Evolutionary conservation across 1,140 invertebrate genomes (phyloP), one percentile per base, ranked within the genome.

Genomic region (Sipha flava): DNA sequence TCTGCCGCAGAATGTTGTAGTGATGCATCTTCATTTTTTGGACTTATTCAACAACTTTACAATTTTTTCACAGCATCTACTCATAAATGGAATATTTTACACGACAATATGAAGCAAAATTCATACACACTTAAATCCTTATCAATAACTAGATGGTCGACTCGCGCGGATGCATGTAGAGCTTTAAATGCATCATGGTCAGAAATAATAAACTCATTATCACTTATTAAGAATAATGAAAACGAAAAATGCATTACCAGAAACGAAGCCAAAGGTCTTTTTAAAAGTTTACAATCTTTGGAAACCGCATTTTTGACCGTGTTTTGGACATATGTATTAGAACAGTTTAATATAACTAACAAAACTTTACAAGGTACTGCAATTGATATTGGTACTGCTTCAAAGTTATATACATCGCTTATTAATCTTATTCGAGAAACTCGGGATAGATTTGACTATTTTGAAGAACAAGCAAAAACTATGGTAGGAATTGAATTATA

Each of bases 1-100:
- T 81, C 81, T 82, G 84, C 84, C 21, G 84, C 83, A 70, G 83
- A 86, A 82, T 84, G 83, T 31, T 83, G 81, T 81, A 80, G 81
- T 68, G 72, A 54, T 70, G 80, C 64, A 52, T 80, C 81, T 45
- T 64, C 72, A 73, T 84, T 83, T 79, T 84, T 84, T 81, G 70
- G 80, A 54, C 68, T 82, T 40, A 77, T 82, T 34, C 82, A 84
- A 81, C 26, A 75, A 79, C 18, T 82, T 31, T 84, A 82, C 40
- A 79, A 21, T 37, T 83, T 83, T 80, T 84, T 84, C 64, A 82
- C 81, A 73, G 80, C 80, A 45, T 83, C 81, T 54, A 82, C 81
- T 64, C 45, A 83, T 26, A 79, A 82, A 80, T 83, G 81, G 81
- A 45, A 75, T 49, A 79, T 81, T 26, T 52, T 83, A 16, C 75